Percentiles rank a stretch among this genome's conserved stretches.
These are phyloP conservation scores for Pygmarrhopalites habei DNA, from an alignment of 1,140 invertebrate species.

Conservation along the genomic window DNA sequence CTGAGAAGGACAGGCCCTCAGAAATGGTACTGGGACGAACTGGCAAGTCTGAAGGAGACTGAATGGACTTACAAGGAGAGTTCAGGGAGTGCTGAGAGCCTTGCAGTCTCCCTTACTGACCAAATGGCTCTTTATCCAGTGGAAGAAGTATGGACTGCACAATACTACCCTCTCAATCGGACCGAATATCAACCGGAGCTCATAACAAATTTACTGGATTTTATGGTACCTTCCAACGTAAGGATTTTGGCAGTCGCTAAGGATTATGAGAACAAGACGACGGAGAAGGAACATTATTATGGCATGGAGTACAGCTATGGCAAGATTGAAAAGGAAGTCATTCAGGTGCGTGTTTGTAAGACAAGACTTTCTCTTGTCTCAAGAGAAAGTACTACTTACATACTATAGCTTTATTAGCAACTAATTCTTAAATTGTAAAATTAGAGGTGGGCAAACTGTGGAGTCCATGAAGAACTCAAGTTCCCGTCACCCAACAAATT, in stretches of 20 bases:
- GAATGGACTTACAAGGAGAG: constrained; percentile 89
- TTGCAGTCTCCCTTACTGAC: too few species aligned
- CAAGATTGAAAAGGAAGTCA: too few species aligned
- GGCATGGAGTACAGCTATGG: constrained; percentile 45
- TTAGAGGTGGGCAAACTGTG: constrained; percentile 64
- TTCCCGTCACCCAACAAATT: constrained; percentile 86
- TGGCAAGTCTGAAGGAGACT: constrained; percentile 66
- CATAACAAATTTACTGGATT: constrained; percentile 61
- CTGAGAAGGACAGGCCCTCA: constrained; percentile 65
- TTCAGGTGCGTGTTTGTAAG: too few species aligned
- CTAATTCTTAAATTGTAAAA: too few species aligned
- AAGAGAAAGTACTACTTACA: too few species aligned
- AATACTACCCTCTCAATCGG: constrained; percentile 64
- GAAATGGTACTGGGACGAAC: constrained; percentile 87
- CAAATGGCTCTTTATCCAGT: too few species aligned
- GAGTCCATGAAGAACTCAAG: constrained; percentile 57
- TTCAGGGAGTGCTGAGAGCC: too few species aligned
- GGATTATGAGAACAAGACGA: constrained; percentile 56
- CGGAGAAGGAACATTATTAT: constrained; percentile 74
- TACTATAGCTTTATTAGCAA: too few species aligned
- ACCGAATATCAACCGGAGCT: constrained; percentile 79
- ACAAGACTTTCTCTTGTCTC: too few species aligned
- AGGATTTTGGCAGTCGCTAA: constrained; percentile 66
- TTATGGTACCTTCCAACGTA: constrained; percentile 78
- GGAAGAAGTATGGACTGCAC: constrained; percentile 71